Evolutionary conservation across 2,888 invertebrate species (phyloP).

Genomic region (Dolichopus griseipennis): DNA sequence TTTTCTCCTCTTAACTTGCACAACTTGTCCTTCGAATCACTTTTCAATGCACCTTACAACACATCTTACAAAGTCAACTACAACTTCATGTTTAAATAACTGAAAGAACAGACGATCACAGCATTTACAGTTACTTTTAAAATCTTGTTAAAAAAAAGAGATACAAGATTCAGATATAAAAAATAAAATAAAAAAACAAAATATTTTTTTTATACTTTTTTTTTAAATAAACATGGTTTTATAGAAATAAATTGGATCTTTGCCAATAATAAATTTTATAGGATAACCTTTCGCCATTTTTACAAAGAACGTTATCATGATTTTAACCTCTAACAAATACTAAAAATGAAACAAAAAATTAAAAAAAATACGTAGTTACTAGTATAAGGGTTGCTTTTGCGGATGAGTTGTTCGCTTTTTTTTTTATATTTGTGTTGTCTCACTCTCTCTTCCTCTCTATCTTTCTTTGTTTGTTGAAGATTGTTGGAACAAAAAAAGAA

Average conservation of each 20-base stretch:
- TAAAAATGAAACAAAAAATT: not conserved
- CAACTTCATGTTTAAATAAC: too few relatives aligned
- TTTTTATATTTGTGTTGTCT: too few relatives aligned
- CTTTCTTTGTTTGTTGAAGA: too few relatives aligned
- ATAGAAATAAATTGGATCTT: constrained; percentile 6
- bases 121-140: too few relatives aligned
- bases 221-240: not conserved
- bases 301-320: constrained; percentile 5
- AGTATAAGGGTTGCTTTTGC: not conserved
- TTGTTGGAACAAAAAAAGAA: not conserved
- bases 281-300: constrained; percentile 6
- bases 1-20: too few relatives aligned
- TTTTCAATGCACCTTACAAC: too few relatives aligned
- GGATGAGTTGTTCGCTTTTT: not conserved
- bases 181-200: not conserved
- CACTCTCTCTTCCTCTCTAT: too few relatives aligned
- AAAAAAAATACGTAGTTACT: not conserved
- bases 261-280: constrained; percentile 4
- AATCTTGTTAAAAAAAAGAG: too few relatives aligned
- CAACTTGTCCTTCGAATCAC: too few relatives aligned
- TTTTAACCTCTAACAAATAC: constrained; percentile 2
- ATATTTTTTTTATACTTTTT: not conserved
- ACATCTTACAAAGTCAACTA: too few relatives aligned
- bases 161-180: not conserved
- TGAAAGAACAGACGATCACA: too few relatives aligned